phyloP scores from a whole-genome alignment of 2,888 invertebrate genomes.

The Chrysolina haemoptera region DNA sequence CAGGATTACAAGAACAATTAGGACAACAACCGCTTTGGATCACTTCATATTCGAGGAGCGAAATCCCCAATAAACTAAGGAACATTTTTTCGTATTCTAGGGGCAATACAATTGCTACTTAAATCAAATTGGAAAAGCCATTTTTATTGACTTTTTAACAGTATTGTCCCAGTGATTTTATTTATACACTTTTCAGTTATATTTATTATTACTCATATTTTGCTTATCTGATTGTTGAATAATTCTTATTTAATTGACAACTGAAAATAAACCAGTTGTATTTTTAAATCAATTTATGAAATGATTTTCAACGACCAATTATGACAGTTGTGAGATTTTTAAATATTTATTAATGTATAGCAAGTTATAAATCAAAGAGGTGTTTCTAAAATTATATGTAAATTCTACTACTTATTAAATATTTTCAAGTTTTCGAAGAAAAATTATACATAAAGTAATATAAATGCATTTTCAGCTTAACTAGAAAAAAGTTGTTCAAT shows the following conservation, averaged over 20 bases:
- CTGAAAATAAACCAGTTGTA: slow-evolving; percentile 5
- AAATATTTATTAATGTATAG: slow-evolving; percentile 51
- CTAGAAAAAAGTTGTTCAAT: slow-evolving; percentile 48
- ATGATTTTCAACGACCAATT: slow-evolving; percentile 54
- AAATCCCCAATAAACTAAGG: slow-evolving; percentile 65
- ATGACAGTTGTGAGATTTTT: slow-evolving; percentile 54
- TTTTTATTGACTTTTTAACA: slow-evolving; percentile 16
- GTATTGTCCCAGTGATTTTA: slow-evolving; percentile 30
- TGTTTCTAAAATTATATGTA: slow-evolving; percentile 53
- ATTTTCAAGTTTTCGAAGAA: slow-evolving; percentile 41
- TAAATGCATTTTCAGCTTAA: slow-evolving; percentile 50
- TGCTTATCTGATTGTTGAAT: slow-evolving; percentile 25
- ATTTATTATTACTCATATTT: slow-evolving; percentile 30
- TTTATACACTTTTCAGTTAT: slow-evolving; percentile 24
- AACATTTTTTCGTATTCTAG: slow-evolving; percentile 19
- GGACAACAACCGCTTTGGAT: slow-evolving; percentile 71
- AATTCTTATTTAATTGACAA: slow-evolving; percentile 14
- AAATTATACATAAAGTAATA: slow-evolving; percentile 41
- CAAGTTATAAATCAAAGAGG: slow-evolving; percentile 46
- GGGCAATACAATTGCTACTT: slow-evolving; percentile 47
- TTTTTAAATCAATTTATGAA: slow-evolving; percentile 34
- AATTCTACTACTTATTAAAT: slow-evolving; percentile 46
- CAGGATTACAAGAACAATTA: slow-evolving; percentile 72
- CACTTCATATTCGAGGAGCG: slow-evolving; percentile 73
- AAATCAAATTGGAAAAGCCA: slow-evolving; percentile 31